Conservation (phyloP, 2,888 invertebrate genomes). For the Aspidiotus destructor region DNA sequence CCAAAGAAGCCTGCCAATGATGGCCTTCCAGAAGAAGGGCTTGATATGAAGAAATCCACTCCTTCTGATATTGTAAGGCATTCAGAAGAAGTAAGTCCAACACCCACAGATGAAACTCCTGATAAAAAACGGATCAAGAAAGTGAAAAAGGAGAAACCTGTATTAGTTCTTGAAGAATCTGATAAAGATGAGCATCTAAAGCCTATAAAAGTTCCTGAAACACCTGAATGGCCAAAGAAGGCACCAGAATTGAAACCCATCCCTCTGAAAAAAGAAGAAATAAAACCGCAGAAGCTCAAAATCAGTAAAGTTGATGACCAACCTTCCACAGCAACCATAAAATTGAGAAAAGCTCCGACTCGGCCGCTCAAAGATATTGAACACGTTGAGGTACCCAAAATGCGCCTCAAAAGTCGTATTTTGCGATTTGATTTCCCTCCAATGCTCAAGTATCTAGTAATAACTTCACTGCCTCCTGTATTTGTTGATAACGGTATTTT, state of each 20-base stretch:
- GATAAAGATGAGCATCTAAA: not conserved
- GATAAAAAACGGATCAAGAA: slow-evolving; percentile 8
- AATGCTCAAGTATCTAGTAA: slow-evolving; percentile 40
- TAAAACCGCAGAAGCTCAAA: slow-evolving; percentile 42
- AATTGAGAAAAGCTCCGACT: slow-evolving; percentile 42
- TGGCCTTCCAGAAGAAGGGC: slow-evolving; percentile 39
- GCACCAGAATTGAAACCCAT: slow-evolving; percentile 44
- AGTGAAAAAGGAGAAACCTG: not conserved
- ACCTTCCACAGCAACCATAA: slow-evolving; percentile 54
- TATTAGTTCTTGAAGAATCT: not conserved
- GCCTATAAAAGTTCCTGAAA: not conserved
- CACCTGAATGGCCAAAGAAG: not conserved
- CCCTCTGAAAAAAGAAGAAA: slow-evolving; percentile 47
- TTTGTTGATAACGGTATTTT: slow-evolving; percentile 39
- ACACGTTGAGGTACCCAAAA: slow-evolving; percentile 50
- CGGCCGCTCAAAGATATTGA: slow-evolving; percentile 46
- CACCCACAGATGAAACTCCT: not conserved
- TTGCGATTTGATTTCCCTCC: slow-evolving; percentile 47
- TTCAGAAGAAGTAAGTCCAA: slow-evolving; percentile 36
- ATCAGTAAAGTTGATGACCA: slow-evolving; percentile 42
- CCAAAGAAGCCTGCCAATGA: slow-evolving; percentile 40
- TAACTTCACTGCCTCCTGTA: slow-evolving; percentile 40
- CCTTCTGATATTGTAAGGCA: slow-evolving; percentile 38
- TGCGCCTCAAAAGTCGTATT: slow-evolving; percentile 63
- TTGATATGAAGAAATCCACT: slow-evolving; percentile 40